Conservation (phyloP, 2,888 invertebrate genomes). For the Eristalis arbustorum region DNA sequence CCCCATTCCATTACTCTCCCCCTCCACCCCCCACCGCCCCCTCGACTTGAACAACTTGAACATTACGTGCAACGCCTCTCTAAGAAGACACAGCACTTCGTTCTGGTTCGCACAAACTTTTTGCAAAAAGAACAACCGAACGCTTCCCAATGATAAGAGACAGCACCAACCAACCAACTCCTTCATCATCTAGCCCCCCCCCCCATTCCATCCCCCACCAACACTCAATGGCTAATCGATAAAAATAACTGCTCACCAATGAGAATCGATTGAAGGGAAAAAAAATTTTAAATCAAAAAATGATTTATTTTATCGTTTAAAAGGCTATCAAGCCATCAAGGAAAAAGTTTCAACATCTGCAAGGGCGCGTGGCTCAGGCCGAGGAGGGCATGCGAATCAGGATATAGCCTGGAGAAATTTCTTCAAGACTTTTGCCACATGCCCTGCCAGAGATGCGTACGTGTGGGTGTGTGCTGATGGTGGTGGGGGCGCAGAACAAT, state of each 20-base stretch:
- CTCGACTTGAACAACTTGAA: background rate
- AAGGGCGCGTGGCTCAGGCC: background rate
- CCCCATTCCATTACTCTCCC: background rate
- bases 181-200: background rate
- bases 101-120: background rate
- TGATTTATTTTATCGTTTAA: constrained; percentile 73
- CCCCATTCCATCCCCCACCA: background rate
- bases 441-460: background rate
- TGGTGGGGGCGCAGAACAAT: constrained; percentile 39
- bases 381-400: background rate
- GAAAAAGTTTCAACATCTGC: constrained; percentile 13
- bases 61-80: background rate
- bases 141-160: constrained; percentile 8
- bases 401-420: constrained; percentile 9
- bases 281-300: constrained; percentile 72
- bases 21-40: background rate
- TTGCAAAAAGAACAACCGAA: background rate
- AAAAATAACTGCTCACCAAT: constrained; percentile 34
- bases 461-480: constrained; percentile 6
- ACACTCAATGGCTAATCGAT: constrained; percentile 29
- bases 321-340: constrained; percentile 45
- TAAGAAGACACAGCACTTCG: background rate
- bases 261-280: constrained; percentile 73
- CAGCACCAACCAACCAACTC: constrained; percentile 1
- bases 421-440: constrained; percentile 4